A percentile compares a stretch with the other conserved stretches of the same genome.
These are phyloP conservation scores for Halcyon chelicuti DNA, from an alignment of 2,797 vertebrate genomes.

Conservation along the genomic window DNA sequence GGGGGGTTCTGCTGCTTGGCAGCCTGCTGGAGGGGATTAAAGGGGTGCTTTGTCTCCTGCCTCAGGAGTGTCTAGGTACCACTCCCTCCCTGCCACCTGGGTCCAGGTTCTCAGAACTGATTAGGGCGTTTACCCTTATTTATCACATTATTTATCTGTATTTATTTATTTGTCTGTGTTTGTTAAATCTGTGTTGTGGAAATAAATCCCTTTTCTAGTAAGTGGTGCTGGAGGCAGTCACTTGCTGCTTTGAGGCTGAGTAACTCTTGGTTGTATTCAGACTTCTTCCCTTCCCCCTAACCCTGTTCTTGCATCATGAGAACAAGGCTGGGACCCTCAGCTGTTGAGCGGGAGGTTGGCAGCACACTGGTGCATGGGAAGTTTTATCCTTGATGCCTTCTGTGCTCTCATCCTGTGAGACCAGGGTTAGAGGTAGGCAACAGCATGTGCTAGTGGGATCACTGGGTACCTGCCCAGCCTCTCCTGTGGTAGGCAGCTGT, in stretches of 20 bases:
- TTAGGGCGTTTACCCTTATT: neutral
- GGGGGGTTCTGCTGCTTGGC: neutral
- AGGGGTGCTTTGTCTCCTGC: neutral
- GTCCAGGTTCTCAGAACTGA: neutral
- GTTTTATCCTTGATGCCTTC: neutral
- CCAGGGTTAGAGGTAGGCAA: neutral
- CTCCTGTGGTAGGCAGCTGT: neutral
- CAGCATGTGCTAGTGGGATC: neutral
- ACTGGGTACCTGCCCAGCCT: neutral
- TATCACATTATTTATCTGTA: neutral
- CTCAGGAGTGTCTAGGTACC: neutral
- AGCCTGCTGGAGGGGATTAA: neutral
- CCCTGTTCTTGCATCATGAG: neutral
- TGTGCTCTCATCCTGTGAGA: neutral
- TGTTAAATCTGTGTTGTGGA: slow-evolving; percentile 42
- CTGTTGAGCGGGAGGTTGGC: neutral
- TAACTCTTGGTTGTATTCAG: neutral
- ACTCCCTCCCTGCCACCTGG: no score
- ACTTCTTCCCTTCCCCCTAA: neutral
- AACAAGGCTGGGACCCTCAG: neutral
- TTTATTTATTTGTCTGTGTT: slow-evolving; percentile 28
- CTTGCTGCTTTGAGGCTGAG: neutral
- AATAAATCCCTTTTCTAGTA: slow-evolving; percentile 70
- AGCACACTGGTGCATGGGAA: neutral
- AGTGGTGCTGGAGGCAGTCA: neutral